Base-by-base conservation (phyloP, 2,797 vertebrate genomes). In the Rhinichthys osculus region DNA sequence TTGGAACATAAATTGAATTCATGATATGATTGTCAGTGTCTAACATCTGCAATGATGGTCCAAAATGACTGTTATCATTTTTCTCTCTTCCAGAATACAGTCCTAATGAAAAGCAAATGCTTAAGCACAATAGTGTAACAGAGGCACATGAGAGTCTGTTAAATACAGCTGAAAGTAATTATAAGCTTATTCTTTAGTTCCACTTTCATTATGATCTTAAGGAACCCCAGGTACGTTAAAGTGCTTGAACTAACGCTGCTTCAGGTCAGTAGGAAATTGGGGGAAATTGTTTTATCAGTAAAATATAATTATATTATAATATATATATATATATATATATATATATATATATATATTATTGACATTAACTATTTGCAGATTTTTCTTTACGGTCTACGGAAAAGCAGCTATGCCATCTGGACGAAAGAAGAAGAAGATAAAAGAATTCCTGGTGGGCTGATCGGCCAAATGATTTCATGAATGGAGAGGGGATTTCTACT, bases 111-210 rank as follows among this genome's bases (percentile, higher is more conserved):
- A 73, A 73, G 54, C 81, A 83, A 83, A 74, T 83, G 81, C 40
- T 74, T 11, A 71, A 74, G 74, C 70, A 35, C 70, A 83, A 74
- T 64, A 64, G 70, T 64, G 50, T 47, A 74, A 30, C 38, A 42
- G 52, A 72, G 19, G 54, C 40, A 64, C 40, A 73, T 17, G 54
- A 27, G 30, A 33, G 33, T 64, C 54, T 74, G 54, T 59, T 83
- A 74, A 83, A 74, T 64, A 74, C 57, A 83, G 54, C 30, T 74
- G 57, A 74, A 83, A 83, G 21, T 5, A 83, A 83, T 83, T 57
- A 73, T 62, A 40, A 38, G 27, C 17, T 73, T 82, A 72, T 59
- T 38, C n/a, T 11, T 42, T 19, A 40, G 38, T 42, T 82, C 69
- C 44, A 72, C 11, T 62, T 82, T 73, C 19, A 83, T 83, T 47